Conservation (phyloP, 2,797 vertebrate species). For the Delichon dasypus region DNA sequence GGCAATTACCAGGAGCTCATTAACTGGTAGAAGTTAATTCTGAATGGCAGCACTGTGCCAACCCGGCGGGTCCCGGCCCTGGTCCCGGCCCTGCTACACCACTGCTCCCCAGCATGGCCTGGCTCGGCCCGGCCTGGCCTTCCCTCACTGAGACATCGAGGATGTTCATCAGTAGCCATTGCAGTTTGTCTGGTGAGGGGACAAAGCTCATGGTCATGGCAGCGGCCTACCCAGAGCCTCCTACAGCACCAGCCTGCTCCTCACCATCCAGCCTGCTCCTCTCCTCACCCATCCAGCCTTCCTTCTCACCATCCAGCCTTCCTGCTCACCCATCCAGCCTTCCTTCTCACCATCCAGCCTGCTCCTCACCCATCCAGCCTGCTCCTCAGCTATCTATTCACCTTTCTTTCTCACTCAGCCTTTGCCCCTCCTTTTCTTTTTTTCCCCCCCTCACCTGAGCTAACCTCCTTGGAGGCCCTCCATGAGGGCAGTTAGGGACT, state of each 20-base stretch:
- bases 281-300: background rate
- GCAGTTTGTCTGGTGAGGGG: rapidly evolving
- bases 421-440: background rate
- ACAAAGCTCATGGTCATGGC: background rate
- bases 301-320: background rate
- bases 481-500: rapidly evolving
- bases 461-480: too few relatives aligned
- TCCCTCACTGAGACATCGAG: background rate
- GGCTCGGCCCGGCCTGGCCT: too few relatives aligned
- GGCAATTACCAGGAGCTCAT: background rate
- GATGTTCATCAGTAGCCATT: rapidly evolving
- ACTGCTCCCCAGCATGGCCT: background rate
- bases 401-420: background rate
- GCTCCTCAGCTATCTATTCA: background rate
- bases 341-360: background rate
- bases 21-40: background rate
- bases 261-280: background rate
- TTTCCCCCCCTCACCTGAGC: too few relatives aligned
- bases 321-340: background rate
- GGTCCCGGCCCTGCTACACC: background rate
- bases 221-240: background rate
- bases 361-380: background rate
- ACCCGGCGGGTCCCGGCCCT: rapidly evolving
- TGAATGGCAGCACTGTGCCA: rapidly evolving
- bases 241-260: background rate